Percentiles rank a stretch among this genome's conserved stretches.
phyloP scores from a whole-genome alignment of 1,140 invertebrate species.

The Ooceraea biroi region DNA sequence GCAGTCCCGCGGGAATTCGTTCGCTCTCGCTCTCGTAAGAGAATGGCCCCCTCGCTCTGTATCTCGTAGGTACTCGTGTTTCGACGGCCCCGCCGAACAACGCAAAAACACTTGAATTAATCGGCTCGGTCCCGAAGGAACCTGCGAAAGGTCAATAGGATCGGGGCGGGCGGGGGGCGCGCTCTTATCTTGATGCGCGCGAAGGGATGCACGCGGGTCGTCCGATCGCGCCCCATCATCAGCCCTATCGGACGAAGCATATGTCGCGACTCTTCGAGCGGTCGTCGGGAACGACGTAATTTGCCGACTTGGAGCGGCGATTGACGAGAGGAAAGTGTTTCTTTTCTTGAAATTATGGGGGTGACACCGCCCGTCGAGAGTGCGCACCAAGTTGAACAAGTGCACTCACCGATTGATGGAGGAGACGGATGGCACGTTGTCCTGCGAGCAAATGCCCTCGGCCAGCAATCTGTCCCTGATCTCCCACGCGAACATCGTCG shows the following conservation, averaged over 20 bases:
- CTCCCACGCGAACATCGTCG: conserved; percentile 99
- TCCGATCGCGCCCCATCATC: conserved; percentile 64
- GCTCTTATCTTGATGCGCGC: conserved; percentile 70
- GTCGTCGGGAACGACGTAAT: conserved; percentile 30
- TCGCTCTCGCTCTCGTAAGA: conserved; percentile 64
- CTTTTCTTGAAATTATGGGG: no score
- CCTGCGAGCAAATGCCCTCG: conserved; percentile 98
- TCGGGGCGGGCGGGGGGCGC: conserved; percentile 60
- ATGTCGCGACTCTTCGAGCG: conserved; percentile 49
- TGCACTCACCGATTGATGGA: conserved; percentile 98
- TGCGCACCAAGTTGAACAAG: no score
- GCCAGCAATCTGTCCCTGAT: conserved; percentile 98
- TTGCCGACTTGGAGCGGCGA: neutral
- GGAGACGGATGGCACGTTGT: conserved; percentile 99
- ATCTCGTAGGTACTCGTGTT: conserved; percentile 60
- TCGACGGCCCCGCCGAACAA: conserved; percentile 51
- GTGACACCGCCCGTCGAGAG: no score
- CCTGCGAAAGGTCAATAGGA: conserved; percentile 78
- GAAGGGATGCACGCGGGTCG: conserved; percentile 7
- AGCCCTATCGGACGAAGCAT: conserved; percentile 50
- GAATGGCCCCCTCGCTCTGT: conserved; percentile 58
- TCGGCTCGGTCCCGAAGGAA: conserved; percentile 75
- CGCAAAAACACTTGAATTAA: conserved; percentile 79
- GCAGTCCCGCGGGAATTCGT: conserved; percentile 79
- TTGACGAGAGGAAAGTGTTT: neutral